These are phyloP conservation scores for Chaetodon trifascialis DNA, from an alignment of 2,113 vertebrate species.

Conservation along the genomic window DNA sequence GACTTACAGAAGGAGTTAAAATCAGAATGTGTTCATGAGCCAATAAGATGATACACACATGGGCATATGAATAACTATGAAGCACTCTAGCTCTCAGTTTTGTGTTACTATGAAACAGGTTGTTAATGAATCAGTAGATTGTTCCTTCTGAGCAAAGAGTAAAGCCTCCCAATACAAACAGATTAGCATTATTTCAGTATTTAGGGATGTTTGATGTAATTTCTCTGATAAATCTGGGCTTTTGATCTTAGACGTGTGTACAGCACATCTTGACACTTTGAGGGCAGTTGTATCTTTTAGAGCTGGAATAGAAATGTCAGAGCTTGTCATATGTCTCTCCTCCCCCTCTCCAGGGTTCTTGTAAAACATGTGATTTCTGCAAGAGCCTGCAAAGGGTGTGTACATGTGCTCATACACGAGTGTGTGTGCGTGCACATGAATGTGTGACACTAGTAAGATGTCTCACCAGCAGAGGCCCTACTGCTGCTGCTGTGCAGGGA, in stretches of 20 bases:
- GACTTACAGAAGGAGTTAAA: background rate
- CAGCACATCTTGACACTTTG: constrained; percentile 72
- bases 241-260: constrained; percentile 57
- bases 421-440: background rate
- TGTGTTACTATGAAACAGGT: background rate
- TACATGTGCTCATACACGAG: background rate
- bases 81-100: background rate
- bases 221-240: constrained; percentile 52
- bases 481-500: constrained; percentile 67
- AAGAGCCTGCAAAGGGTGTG: constrained; percentile 43
- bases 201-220: constrained; percentile 58
- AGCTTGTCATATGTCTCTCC: constrained; percentile 69
- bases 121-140: constrained; percentile 28
- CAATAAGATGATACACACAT: background rate
- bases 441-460: constrained; percentile 39
- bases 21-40: background rate
- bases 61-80: background rate
- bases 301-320: constrained; percentile 76
- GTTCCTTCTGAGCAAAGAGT: constrained; percentile 17
- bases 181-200: constrained; percentile 45
- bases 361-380: constrained; percentile 77
- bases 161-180: constrained; percentile 22
- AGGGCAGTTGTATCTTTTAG: constrained; percentile 72
- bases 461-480: constrained; percentile 66
- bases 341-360: constrained; percentile 67